Evolutionary conservation across 2,888 invertebrate species (phyloP).

Genomic region (Heliconius cydno): DNA sequence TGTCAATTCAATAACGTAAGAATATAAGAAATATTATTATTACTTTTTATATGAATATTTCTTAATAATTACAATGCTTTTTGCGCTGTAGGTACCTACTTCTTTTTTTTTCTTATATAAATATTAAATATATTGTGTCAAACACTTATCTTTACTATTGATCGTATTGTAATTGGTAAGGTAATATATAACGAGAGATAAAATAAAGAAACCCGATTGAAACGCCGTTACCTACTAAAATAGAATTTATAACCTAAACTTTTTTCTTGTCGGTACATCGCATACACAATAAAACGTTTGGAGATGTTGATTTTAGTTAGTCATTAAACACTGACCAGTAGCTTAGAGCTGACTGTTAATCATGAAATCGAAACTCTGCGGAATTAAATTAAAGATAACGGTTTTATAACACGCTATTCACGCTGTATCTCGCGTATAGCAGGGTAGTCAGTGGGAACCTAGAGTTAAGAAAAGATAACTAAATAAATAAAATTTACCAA

Average conservation of each 20-base stretch:
- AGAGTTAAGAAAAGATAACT: too few relatives aligned
- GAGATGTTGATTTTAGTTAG: conserved; percentile 23
- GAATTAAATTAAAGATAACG: not conserved
- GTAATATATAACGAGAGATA: not conserved
- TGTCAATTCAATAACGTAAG: not conserved
- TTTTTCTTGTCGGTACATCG: conserved; percentile 19
- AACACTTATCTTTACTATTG: not conserved
- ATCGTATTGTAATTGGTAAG: not conserved
- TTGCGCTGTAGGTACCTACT: not conserved
- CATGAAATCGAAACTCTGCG: conserved; percentile 23
- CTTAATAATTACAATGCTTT: not conserved
- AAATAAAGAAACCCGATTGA: conserved; percentile 16
- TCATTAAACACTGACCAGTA: conserved; percentile 18
- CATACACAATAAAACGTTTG: conserved; percentile 27
- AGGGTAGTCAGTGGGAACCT: too few relatives aligned
- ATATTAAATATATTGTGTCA: not conserved
- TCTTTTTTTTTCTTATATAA: not conserved
- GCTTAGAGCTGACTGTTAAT: conserved; percentile 21
- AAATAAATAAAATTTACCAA: too few relatives aligned
- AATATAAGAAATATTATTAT: not conserved
- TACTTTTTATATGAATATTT: conserved; percentile 11
- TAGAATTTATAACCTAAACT: conserved; percentile 16
- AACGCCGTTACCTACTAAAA: not conserved
- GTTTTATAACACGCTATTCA: not conserved
- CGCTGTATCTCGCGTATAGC: too few relatives aligned